Base-by-base conservation (phyloP, 1,140 invertebrate species). In the Pollicipes pollicipes region DNA sequence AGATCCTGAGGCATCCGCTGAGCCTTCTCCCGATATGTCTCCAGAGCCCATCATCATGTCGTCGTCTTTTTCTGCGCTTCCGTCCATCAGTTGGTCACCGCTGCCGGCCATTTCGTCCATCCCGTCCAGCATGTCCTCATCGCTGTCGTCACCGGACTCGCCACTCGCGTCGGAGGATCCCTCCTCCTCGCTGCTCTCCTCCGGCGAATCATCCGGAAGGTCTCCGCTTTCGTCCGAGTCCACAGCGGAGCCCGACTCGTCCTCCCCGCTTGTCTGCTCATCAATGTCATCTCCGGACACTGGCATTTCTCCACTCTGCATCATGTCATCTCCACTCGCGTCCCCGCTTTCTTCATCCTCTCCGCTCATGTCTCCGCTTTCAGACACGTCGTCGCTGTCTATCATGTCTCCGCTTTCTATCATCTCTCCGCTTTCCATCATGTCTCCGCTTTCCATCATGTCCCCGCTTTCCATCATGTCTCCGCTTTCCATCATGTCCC, bases 21-120 rank as follows among this genome's bases (percentile, higher is more conserved):
- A 70, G 2, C 68, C 70, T 70, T 66, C 70, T 4, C 30, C 71
- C 26, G 30, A 70, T 3, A 30, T 30, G 45, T 68, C 74, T 35
- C 67, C 75, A 72, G 72, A 63, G 64, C 29, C 81, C 76, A 68
- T 76, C 76, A 71, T 77, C 78, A 45, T 73, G 75, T 16, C 78
- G 75, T 74, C 76, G 74, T 71, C 78, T 78, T 17, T n/a, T n/a
- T 69, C 67, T 69, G 74, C 75, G 37, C 68, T 58, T 73, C 73
- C n/a, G n/a, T n/a, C n/a, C n/a, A n/a, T n/a, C n/a, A n/a, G n/a
- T n/a, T n/a, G n/a, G n/a, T 73, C 71, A 16, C 72, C 69, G 64
- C 68, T 68, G 45, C 68, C 63, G 13, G 30, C 30, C n/a, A 58
- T 67, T n/a, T n/a, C n/a, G n/a, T n/a, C n/a, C n/a, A n/a, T n/a